Evolutionary conservation across 35 echinoderm and acorn worm species (phyloP).

Genomic region (Apostichopus parvimensis): DNA sequence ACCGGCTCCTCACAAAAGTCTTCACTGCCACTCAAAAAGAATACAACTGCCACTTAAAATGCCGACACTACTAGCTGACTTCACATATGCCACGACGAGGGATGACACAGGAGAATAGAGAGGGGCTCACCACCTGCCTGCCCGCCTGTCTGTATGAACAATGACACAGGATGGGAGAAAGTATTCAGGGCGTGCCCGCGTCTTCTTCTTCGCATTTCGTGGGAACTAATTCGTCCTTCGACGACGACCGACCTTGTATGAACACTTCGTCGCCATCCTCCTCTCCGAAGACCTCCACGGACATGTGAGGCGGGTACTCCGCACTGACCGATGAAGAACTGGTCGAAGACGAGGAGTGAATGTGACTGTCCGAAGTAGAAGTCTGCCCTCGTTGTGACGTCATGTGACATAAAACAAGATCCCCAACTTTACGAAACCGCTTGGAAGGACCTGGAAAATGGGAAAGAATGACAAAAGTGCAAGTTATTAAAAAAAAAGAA

Average conservation of each 20-base stretch:
- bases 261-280: conserved; percentile 86
- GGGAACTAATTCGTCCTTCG: conserved; percentile 61
- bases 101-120: too few species aligned
- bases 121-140: too few species aligned
- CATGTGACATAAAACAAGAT: conserved; percentile 81
- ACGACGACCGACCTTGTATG: conserved; percentile 58
- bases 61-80: too few species aligned
- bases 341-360: conserved; percentile 69
- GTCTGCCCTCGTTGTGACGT: conserved; percentile 69
- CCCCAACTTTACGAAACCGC: conserved; percentile 78
- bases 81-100: too few species aligned
- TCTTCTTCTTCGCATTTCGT: conserved; percentile 27
- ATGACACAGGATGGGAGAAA: too few species aligned
- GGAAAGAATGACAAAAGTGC: neutral
- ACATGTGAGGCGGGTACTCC: conserved; percentile 52
- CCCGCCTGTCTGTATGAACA: too few species aligned
- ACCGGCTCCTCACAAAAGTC: too few species aligned
- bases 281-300: conserved; percentile 75
- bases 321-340: conserved; percentile 60
- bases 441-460: conserved; percentile 72
- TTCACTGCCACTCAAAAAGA: too few species aligned
- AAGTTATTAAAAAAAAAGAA: too few species aligned
- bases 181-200: neutral
- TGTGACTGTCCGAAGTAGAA: conserved; percentile 69
- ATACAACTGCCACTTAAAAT: too few species aligned